Conservation (phyloP, 2,888 invertebrate species). For the Hydropsyche betteni region DNA sequence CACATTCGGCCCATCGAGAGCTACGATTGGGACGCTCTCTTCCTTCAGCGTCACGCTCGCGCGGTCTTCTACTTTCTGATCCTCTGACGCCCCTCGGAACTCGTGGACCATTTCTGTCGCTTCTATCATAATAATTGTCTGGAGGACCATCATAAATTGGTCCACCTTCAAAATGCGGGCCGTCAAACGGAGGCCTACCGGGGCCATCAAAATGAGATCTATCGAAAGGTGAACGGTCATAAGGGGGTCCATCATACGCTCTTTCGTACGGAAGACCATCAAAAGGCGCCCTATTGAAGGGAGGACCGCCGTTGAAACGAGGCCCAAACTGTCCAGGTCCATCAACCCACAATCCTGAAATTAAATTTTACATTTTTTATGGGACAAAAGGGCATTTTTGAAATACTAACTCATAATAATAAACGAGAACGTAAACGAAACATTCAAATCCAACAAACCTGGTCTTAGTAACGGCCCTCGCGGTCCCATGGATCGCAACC, state of each 20-base stretch:
- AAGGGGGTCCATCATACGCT: constrained; percentile 56
- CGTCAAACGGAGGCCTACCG: constrained; percentile 56
- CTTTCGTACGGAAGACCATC: constrained; percentile 55
- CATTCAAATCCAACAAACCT: constrained; percentile 39
- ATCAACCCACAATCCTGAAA: constrained; percentile 59
- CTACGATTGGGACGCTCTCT: constrained; percentile 45
- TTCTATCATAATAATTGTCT: constrained; percentile 62
- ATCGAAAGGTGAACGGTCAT: constrained; percentile 56
- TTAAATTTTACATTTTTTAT: constrained; percentile 3
- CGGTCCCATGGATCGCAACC: constrained; percentile 62
- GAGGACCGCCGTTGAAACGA: constrained; percentile 60
- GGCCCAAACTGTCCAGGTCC: constrained; percentile 57
- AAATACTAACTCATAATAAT: background rate
- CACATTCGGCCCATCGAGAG: constrained; percentile 52
- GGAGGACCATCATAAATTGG: constrained; percentile 54
- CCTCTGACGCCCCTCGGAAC: constrained; percentile 58
- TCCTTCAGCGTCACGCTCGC: constrained; percentile 42
- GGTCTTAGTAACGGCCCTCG: constrained; percentile 58
- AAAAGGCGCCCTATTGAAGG: constrained; percentile 58
- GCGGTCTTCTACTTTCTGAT: constrained; percentile 41
- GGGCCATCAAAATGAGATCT: constrained; percentile 52
- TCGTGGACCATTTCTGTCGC: constrained; percentile 54
- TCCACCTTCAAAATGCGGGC: constrained; percentile 55
- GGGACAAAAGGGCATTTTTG: background rate
- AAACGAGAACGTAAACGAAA: background rate